Conservation (phyloP, 2,888 invertebrate genomes). For the Andrena trimmerana region DNA sequence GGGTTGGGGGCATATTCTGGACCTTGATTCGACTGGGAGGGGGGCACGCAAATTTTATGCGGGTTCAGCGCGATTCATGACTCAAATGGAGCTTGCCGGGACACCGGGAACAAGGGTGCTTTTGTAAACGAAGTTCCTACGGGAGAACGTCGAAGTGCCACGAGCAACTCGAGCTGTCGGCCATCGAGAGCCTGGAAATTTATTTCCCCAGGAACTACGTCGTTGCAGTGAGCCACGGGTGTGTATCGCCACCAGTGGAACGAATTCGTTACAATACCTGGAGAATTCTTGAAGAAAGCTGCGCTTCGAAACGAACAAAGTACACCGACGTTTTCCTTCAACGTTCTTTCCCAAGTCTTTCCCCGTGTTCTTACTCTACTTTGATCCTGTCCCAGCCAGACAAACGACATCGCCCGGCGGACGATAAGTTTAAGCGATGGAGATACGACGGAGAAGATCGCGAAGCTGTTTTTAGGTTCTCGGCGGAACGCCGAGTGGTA, state of each 20-base stretch:
- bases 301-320: not conserved
- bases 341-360: not conserved
- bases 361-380: not conserved
- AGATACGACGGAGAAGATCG: not conserved
- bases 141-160: not conserved
- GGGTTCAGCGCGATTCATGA: slow-evolving; percentile 7
- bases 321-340: not conserved
- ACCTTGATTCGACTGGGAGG: not conserved
- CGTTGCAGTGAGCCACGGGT: not conserved
- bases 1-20: not conserved
- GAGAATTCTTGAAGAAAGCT: not conserved
- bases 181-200: slow-evolving; percentile 33
- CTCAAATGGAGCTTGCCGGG: slow-evolving; percentile 16
- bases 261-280: slow-evolving; percentile 16
- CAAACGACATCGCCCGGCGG: not conserved
- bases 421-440: not conserved
- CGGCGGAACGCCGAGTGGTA: not conserved
- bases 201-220: slow-evolving; percentile 29
- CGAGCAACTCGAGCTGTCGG: not conserved
- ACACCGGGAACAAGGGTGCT: slow-evolving; percentile 46
- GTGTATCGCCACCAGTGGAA: not conserved
- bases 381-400: not conserved
- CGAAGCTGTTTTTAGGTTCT: slow-evolving; percentile 1
- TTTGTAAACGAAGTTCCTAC: slow-evolving; percentile 39
- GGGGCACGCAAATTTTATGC: slow-evolving; percentile 22